Conservation (phyloP, 2,888 invertebrate genomes). For the Drosophila pseudotalamancana region DNA sequence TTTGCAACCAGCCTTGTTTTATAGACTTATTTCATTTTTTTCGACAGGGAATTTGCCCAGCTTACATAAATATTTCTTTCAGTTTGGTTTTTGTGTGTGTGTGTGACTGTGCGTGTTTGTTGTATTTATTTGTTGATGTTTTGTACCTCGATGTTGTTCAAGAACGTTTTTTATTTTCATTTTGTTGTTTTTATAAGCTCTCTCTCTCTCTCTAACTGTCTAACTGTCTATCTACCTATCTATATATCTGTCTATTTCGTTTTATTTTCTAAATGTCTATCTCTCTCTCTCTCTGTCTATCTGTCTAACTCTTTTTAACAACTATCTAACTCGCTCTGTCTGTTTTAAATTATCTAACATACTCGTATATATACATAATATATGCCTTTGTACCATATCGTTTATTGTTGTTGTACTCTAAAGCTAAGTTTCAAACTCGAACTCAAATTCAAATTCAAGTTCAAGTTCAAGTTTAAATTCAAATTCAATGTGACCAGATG, state of each 20-base stretch:
- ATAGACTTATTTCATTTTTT: neutral
- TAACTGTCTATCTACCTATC: constrained; percentile 25
- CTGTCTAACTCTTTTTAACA: constrained; percentile 51
- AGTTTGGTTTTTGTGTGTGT: neutral
- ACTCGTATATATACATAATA: constrained; percentile 73
- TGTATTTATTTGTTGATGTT: constrained; percentile 52
- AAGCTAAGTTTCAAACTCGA: constrained; percentile 25
- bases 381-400: constrained; percentile 73
- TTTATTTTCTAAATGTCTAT: constrained; percentile 32
- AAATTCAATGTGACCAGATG: constrained; percentile 20
- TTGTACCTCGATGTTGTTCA: constrained; percentile 56
- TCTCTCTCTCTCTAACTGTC: constrained; percentile 18
- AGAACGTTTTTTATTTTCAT: constrained; percentile 34
- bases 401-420: constrained; percentile 70
- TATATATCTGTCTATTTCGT: constrained; percentile 31
- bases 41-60: constrained; percentile 1
- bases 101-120: constrained; percentile 16
- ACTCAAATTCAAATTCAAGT: constrained; percentile 23
- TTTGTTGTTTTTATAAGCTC: constrained; percentile 34
- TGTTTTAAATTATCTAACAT: constrained; percentile 58
- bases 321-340: constrained; percentile 59
- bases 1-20: constrained; percentile 2
- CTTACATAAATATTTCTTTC: neutral
- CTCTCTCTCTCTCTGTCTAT: constrained; percentile 49
- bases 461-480: constrained; percentile 23